Evolutionary conservation across 2,113 vertebrate genomes (phyloP), one percentile per base, ranked within the genome.

Genomic region (Ramphastos sulfuratus): DNA sequence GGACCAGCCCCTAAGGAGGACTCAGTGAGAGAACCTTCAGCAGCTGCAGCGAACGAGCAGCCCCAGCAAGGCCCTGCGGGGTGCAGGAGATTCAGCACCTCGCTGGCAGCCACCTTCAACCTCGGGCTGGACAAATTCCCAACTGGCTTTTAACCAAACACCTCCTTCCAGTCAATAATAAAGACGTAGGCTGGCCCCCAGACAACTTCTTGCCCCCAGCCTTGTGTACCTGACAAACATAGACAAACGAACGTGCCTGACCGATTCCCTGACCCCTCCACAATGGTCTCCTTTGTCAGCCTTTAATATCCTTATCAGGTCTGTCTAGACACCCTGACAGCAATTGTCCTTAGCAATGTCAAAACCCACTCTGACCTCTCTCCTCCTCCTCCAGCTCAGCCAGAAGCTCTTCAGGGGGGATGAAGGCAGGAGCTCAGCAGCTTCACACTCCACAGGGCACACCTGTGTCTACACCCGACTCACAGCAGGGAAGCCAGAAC

Each of bases 231-330:
- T 97, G 96, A 96, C 97, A 95, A 81, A 90, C 30, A 87, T 0
- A 91, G 87, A 13, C 2, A 14, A 12, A 33, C 15, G 16, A 94
- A 69, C 31, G 10, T n/a, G 46, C 87, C 69, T 97, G 98, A 97
- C 98, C 81, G 19, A 92, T 97, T 97, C 97, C 96, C 97, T 95
- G 97, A 97, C 97, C 97, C 91, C 82, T 39, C 19, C 30, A 98
- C 97, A 98, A 98, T 97, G 96, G 85, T 59, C 35, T 20, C 56
- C 97, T 98, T 98, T 98, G 97, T 98, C 16, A 89, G 77, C 74
- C 77, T 82, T 84, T 97, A 97, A 97, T 97, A 97, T 96, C 97
- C 98, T 97, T 96, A 97, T 97, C 97, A 97, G 96, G 94, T 97
- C 97, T 98, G 98, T 98, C 97, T 98, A 98, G 97, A 98, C 96